Percentiles rank a stretch among this genome's conserved stretches.
Conservation (phyloP, 2,888 invertebrate genomes). For the Netelia fuscicornis region DNA sequence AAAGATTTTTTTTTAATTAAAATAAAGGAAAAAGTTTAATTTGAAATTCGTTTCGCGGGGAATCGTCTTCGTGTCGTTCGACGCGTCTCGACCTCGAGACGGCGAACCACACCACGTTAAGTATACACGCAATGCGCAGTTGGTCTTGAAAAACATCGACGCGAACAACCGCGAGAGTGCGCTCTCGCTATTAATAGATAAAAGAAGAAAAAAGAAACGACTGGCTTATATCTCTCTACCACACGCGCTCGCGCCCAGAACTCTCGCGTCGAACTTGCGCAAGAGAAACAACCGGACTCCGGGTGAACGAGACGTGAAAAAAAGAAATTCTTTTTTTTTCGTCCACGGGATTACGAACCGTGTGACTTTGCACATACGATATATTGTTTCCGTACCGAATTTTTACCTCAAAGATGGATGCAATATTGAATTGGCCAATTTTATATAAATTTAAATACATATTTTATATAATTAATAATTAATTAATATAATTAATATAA, state of each 20-base stretch:
- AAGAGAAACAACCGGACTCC: slow-evolving; percentile 41
- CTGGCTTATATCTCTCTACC: slow-evolving; percentile 23
- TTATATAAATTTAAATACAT: too few relatives aligned
- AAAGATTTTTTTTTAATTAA: too few relatives aligned
- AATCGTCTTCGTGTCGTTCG: not conserved
- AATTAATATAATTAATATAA: too few relatives aligned
- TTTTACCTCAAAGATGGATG: too few relatives aligned
- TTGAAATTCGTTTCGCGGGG: not conserved
- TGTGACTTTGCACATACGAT: too few relatives aligned
- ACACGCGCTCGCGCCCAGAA: not conserved
- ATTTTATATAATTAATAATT: too few relatives aligned
- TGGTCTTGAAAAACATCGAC: slow-evolving; percentile 58
- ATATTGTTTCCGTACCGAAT: too few relatives aligned
- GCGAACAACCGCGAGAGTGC: slow-evolving; percentile 27
- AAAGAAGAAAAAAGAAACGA: slow-evolving; percentile 12
- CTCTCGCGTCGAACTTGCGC: slow-evolving; percentile 38
- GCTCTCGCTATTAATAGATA: slow-evolving; percentile 48
- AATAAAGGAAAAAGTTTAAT: not conserved
- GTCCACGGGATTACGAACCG: too few relatives aligned
- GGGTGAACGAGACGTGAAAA: slow-evolving; percentile 15
- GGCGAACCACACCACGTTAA: slow-evolving; percentile 1
- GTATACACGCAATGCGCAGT: slow-evolving; percentile 42
- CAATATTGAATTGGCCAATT: too few relatives aligned
- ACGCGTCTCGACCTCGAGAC: slow-evolving; percentile 3
- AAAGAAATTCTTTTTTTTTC: not conserved